Evolutionary conservation across 2,888 invertebrate genomes (phyloP), one percentile per base, ranked within the genome.

Genomic region (Clepsis dumicolana): DNA sequence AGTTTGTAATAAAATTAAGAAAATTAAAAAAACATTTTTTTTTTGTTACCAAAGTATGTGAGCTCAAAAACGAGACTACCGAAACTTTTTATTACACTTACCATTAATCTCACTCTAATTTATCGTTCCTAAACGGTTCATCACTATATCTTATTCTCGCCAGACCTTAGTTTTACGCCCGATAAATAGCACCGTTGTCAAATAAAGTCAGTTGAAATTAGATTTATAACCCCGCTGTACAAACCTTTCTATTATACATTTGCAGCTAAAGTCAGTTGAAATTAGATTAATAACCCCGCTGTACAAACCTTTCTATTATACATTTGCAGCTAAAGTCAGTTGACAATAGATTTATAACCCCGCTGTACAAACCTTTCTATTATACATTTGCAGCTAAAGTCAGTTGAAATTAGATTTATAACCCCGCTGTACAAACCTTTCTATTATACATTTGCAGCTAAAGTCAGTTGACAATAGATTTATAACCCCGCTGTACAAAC

Each of bases 121-220:
- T 53, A 21, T 56, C 18, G 21, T 14, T 38, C n/a, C 41, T 32
- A 44, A 32, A 7, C 52, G 14, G 16, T 7, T 16, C 44, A 57
- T 44, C 48, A 35, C 50, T 56, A 57, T 57, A 48, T 48, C 56
- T 64, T 64, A 64, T 64, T 64, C 48, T 5, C n/a, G 52, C 56
- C 25, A 32, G 48, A 29, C 48, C 29, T 48, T 29, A 29, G 61
- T 50, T 61, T 10, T 62, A 4, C 62, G 52, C 52, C 65, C 65
- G 57, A 65, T 65, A 59, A 65, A 65, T 59, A 52, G 52, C 35
- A 24, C 57, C 59, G 52, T 52, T 65, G 65, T 65, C 65, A 52
- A 65, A 65, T 65, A 50, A 59, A 50, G 38, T 56, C 56, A 38
- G 57, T 65, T 48, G 10, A 41, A 65, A 52, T 52, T 52, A 52